Conservation (phyloP, 2,797 vertebrate genomes). For the Oreochromis grahami region DNA sequence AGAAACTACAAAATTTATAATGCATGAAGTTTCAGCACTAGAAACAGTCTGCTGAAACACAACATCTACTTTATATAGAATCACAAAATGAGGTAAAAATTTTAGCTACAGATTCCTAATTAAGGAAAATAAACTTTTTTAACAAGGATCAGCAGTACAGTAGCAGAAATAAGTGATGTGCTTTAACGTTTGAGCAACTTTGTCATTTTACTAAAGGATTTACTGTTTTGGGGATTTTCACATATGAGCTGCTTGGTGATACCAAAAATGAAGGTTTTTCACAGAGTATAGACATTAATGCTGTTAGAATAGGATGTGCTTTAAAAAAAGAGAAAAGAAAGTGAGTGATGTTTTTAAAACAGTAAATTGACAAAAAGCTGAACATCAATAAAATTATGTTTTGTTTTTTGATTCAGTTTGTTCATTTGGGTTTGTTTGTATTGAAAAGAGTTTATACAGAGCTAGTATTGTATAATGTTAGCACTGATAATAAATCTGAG, state of each 20-base stretch:
- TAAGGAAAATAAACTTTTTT: neutral
- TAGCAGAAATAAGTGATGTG: too few species aligned
- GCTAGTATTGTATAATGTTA: neutral
- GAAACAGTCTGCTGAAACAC: neutral
- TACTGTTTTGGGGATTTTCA: neutral
- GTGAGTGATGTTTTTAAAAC: accelerated
- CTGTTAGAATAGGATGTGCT: neutral
- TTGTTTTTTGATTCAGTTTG: neutral
- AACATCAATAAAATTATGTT: neutral
- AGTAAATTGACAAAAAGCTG: neutral
- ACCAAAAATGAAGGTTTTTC: neutral
- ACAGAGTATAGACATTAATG: neutral
- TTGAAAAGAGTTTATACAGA: neutral
- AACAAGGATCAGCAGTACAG: accelerated
- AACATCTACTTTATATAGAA: neutral
- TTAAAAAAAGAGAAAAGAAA: neutral
- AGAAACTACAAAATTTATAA: neutral
- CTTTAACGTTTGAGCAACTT: neutral
- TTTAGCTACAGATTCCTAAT: neutral
- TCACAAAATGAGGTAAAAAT: neutral
- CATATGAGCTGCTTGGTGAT: neutral
- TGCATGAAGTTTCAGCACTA: neutral
- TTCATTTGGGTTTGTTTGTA: neutral
- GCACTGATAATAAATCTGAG: neutral
- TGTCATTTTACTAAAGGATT: neutral